A percentile compares a stretch with the other conserved stretches of the same genome.
Evolutionary conservation across 2,888 invertebrate genomes (phyloP).

Genomic region (Sphaeridia pumilis): DNA sequence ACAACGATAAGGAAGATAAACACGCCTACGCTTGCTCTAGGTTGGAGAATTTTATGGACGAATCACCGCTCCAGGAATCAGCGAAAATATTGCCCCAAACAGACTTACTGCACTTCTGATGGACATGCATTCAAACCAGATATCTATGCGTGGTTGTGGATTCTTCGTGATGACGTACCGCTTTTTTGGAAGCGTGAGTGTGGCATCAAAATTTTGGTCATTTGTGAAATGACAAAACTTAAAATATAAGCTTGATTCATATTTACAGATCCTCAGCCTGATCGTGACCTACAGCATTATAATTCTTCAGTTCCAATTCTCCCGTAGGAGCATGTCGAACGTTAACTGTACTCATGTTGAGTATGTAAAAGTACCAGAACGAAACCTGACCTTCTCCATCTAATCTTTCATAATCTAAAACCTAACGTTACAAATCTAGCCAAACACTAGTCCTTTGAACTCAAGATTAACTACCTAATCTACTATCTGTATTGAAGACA

Average conservation of each 20-base stretch:
- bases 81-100: background rate
- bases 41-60: constrained; percentile 9
- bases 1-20: too few species aligned
- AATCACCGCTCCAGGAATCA: background rate
- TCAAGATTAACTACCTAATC: too few species aligned
- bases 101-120: constrained; percentile 6
- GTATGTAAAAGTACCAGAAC: too few species aligned
- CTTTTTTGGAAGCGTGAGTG: constrained; percentile 10
- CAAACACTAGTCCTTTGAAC: too few species aligned
- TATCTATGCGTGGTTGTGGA: constrained; percentile 8
- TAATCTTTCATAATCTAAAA: too few species aligned
- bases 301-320: constrained; percentile 11
- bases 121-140: constrained; percentile 11
- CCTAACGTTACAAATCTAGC: too few species aligned
- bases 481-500: too few species aligned
- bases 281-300: constrained; percentile 11
- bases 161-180: constrained; percentile 10
- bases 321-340: background rate
- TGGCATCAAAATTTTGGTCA: background rate
- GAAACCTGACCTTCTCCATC: too few species aligned
- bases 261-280: constrained; percentile 7
- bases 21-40: constrained; percentile 2
- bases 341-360: constrained; percentile 7
- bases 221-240: too few species aligned
- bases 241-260: too few species aligned